These are phyloP conservation scores for Stomatorhinus walkeri DNA, from an alignment of 2,797 vertebrate species.

Conservation along the genomic window DNA sequence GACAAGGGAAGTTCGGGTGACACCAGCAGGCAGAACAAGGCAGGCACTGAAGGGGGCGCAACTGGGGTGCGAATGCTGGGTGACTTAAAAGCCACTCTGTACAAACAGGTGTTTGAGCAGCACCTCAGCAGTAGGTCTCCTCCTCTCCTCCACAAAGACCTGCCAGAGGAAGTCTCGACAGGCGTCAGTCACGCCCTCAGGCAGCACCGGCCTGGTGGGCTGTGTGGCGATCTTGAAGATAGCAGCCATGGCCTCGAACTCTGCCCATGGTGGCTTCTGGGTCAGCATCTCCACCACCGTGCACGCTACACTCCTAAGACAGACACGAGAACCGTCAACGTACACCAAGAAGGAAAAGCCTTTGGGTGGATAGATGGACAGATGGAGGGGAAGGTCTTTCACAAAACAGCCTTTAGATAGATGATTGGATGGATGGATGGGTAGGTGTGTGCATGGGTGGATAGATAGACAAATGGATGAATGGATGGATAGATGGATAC, in stretches of 20 bases:
- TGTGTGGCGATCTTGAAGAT: slow-evolving; percentile 92
- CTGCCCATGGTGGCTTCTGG: slow-evolving; percentile 86
- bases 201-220: slow-evolving; percentile 82
- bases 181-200: slow-evolving; percentile 67
- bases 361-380: not conserved
- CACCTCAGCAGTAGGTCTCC: slow-evolving; percentile 75
- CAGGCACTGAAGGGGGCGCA: not conserved
- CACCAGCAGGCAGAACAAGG: not conserved
- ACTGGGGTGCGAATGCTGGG: not conserved
- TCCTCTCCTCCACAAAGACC: slow-evolving; percentile 87
- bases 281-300: slow-evolving; percentile 91
- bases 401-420: not conserved
- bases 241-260: slow-evolving; percentile 88
- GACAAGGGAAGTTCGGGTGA: not conserved
- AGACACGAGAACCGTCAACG: not conserved
- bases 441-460: not conserved
- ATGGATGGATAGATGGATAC: not conserved
- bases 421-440: not conserved
- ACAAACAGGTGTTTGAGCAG: slow-evolving; percentile 79
- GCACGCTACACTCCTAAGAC: slow-evolving; percentile 78
- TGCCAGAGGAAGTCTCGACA: slow-evolving; percentile 79
- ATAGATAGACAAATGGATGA: not conserved
- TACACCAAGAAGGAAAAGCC: not conserved
- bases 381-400: not conserved
- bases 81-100: slow-evolving; percentile 68